Percentiles rank a stretch among this genome's conserved stretches.
These are phyloP conservation scores for Tyria jacobaeae DNA, from an alignment of 2,888 invertebrate species.

Conservation along the genomic window DNA sequence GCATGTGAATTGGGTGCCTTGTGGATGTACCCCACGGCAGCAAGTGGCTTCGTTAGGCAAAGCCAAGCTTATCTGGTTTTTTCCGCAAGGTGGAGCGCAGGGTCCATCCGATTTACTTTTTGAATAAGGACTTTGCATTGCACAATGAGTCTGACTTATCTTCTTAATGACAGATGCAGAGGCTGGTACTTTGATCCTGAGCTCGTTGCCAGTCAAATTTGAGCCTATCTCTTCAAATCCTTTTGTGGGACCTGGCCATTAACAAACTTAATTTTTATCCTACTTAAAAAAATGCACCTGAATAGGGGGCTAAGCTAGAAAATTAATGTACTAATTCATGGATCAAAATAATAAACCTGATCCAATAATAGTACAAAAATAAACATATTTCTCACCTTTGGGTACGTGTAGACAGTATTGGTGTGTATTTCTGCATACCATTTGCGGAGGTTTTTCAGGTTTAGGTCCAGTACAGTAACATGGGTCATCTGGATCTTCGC, in stretches of 20 bases:
- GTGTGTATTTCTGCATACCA: conserved; percentile 77
- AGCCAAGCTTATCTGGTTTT: conserved; percentile 77
- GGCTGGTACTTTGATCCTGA: conserved; percentile 81
- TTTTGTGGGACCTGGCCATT: conserved; percentile 81
- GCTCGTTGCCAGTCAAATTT: conserved; percentile 76
- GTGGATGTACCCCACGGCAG: conserved; percentile 67
- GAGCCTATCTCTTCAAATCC: conserved; percentile 82
- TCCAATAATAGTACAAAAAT: conserved; percentile 7
- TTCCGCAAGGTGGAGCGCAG: conserved; percentile 75
- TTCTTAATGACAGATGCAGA: conserved; percentile 76
- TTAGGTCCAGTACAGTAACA: conserved; percentile 78
- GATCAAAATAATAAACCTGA: conserved; percentile 2
- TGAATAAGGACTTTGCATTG: conserved; percentile 72
- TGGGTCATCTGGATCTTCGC: conserved; percentile 73
- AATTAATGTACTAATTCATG: background rate
- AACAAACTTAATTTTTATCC: conserved; percentile 59
- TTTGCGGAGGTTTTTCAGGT: conserved; percentile 55
- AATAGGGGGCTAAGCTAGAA: conserved; percentile 1
- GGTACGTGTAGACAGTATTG: conserved; percentile 80
- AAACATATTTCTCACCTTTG: conserved; percentile 67
- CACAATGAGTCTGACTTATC: conserved; percentile 79
- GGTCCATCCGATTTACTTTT: conserved; percentile 60
- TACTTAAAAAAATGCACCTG: conserved; percentile 11
- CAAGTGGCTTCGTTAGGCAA: conserved; percentile 73
- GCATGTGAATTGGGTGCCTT: conserved; percentile 77